A percentile compares a stretch with the other conserved stretches of the same genome.
Conservation (phyloP, 2,888 invertebrate genomes). For the Parnassius smintheus region DNA sequence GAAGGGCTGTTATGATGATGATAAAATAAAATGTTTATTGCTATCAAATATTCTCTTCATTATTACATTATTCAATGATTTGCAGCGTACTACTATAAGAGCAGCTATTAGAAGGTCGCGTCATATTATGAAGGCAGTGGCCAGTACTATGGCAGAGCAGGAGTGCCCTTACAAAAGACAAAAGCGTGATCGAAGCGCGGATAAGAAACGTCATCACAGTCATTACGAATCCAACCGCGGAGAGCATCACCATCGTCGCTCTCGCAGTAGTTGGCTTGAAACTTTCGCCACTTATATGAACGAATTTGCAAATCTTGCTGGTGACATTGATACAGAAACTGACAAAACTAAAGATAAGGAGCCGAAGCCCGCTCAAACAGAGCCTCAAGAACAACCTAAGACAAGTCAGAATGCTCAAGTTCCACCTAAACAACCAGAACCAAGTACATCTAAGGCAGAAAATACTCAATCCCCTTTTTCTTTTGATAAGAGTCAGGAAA, state of each 20-base stretch:
- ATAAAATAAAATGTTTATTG: too few species aligned
- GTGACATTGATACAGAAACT: slow-evolving; percentile 50
- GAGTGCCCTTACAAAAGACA: slow-evolving; percentile 51
- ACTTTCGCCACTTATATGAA: slow-evolving; percentile 74
- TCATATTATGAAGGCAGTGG: slow-evolving; percentile 57
- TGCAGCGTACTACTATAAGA: slow-evolving; percentile 57
- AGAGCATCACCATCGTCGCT: slow-evolving; percentile 44
- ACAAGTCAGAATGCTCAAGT: slow-evolving; percentile 29
- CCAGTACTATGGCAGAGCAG: slow-evolving; percentile 36
- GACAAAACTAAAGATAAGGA: slow-evolving; percentile 37
- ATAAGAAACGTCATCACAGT: slow-evolving; percentile 45
- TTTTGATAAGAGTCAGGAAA: slow-evolving; percentile 30
- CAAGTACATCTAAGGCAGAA: slow-evolving; percentile 21
- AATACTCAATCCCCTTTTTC: slow-evolving; percentile 31
- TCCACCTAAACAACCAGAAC: slow-evolving; percentile 27
- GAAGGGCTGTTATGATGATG: too few species aligned
- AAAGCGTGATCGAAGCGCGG: slow-evolving; percentile 46
- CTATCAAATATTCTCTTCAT: too few species aligned
- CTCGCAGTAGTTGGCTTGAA: slow-evolving; percentile 67
- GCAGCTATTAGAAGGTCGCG: slow-evolving; percentile 65
- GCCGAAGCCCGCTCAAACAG: slow-evolving; percentile 29
- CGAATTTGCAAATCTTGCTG: slow-evolving; percentile 77
- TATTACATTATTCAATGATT: background rate
- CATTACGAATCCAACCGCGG: slow-evolving; percentile 36
- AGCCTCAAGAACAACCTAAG: slow-evolving; percentile 29